Evolutionary conservation across 1,140 invertebrate species (phyloP), one percentile per base, ranked within the genome.

Genomic region (Lasioglossum baleicum): DNA sequence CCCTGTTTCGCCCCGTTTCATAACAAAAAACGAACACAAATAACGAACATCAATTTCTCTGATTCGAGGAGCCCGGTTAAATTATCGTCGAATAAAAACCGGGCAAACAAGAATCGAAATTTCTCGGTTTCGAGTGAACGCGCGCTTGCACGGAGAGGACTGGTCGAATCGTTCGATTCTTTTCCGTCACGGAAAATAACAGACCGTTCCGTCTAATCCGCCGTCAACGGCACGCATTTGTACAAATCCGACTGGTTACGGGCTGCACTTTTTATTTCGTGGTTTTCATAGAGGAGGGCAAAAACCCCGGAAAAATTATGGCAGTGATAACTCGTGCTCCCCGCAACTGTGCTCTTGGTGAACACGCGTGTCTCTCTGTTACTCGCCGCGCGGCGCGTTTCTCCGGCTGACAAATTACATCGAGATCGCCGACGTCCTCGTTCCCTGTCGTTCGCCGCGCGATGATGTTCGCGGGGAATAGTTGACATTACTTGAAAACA

Each of bases 241-340:
- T 48, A 51, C 65, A 26, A 67, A 67, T 67, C 65, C 22, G 42
- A 67, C n/a, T 13, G 65, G 42, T 67, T 26, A 51, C 65, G 65
- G 42, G 22, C 17, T 67, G 11, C 22, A 26, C 42, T n/a, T 51
- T 67, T 67, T 48, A 26, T 26, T 11, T 5, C n/a, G n/a, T 0
- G 40, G 20, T 2, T 13, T 26, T 48, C 22, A 67, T 0, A 15
- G 6, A 67, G 10, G 13, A 3, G 20, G n/a, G 13, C n/a, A 44
- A 44, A n/a, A 66, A 22, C 42, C 8, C n/a, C 13, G 31, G 13
- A 66, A 40, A 11, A 40, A 40, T 48, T 11, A 2, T 48, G 44
- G 8, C 8, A 11, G 44, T 2, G 44, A 3, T 66, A 42, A 17
- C 20, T 40, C 20, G 40, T 10, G 64, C 17, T 66, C 22, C 64